Percentiles rank a stretch among this genome's conserved stretches.
These are phyloP conservation scores for Tetramorium bicarinatum DNA, from an alignment of 2,888 invertebrate species.

Conservation along the genomic window DNA sequence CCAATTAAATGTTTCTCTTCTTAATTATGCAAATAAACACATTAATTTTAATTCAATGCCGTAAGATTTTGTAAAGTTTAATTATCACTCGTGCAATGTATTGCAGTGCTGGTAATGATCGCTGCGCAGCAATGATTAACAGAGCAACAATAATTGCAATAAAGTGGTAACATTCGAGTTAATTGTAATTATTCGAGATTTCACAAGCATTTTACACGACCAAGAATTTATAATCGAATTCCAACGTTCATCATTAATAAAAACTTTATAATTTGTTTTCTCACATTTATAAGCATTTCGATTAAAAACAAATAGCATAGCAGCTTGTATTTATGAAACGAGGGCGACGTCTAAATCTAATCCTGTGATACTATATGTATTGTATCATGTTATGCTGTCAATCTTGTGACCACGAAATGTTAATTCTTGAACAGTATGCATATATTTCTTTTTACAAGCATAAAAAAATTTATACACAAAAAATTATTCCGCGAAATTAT, in stretches of 20 bases:
- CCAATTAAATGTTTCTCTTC: not conserved
- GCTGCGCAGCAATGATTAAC: constrained; percentile 73
- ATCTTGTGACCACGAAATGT: not conserved
- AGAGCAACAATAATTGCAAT: constrained; percentile 33
- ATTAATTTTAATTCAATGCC: too few relatives aligned
- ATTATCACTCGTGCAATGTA: constrained; percentile 28
- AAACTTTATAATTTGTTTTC: not conserved
- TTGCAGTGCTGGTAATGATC: constrained; percentile 58
- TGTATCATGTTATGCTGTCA: not conserved
- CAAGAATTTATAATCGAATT: not conserved
- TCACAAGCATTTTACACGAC: not conserved
- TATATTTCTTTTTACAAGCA: not conserved
- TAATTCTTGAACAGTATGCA: constrained; percentile 9
- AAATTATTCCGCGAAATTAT: not conserved
- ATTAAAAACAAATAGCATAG: not conserved
- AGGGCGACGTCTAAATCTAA: not conserved
- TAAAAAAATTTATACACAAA: not conserved
- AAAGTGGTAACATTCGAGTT: not conserved
- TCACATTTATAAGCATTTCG: not conserved
- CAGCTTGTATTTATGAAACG: not conserved
- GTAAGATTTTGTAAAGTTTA: not conserved
- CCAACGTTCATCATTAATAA: not conserved
- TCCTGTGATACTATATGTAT: not conserved
- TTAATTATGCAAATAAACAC: too few relatives aligned
- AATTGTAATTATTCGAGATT: not conserved